These are phyloP conservation scores for Busseola fusca DNA, from an alignment of 2,888 invertebrate genomes.

Conservation along the genomic window DNA sequence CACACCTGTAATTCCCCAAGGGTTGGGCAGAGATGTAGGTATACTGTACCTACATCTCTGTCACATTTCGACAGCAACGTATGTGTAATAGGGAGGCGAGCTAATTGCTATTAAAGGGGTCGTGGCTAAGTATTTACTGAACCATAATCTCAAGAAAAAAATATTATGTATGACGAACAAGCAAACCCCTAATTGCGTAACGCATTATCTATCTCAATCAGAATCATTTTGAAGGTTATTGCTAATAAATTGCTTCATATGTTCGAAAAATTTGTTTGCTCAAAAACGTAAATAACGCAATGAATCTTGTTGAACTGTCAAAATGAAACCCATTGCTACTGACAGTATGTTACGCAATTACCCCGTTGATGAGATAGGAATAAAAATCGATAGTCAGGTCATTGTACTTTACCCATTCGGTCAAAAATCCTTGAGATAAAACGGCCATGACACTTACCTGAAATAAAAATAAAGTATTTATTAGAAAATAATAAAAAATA, in stretches of 20 bases:
- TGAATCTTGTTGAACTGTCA: too few relatives aligned
- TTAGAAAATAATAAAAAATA: not conserved
- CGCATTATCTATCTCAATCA: too few relatives aligned
- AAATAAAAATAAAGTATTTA: conserved; percentile 52
- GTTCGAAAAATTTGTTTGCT: too few relatives aligned
- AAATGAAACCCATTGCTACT: too few relatives aligned
- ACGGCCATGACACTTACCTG: conserved; percentile 64
- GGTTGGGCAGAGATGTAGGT: not conserved
- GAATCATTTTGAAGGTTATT: too few relatives aligned
- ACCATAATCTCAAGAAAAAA: conserved; percentile 1
- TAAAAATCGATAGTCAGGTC: conserved; percentile 14
- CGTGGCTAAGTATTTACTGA: not conserved
- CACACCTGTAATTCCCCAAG: not conserved
- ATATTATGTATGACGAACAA: conserved; percentile 4
- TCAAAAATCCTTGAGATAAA: conserved; percentile 21
- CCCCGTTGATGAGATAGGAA: not conserved
- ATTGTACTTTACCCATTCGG: conserved; percentile 41
- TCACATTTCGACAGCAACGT: not conserved
- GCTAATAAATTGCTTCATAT: too few relatives aligned
- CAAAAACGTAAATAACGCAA: too few relatives aligned
- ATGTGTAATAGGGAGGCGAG: not conserved
- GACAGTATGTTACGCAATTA: too few relatives aligned
- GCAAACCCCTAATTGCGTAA: not conserved
- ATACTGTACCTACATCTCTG: too few relatives aligned
- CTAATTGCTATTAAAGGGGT: not conserved